Base-by-base conservation (phyloP, 2,797 vertebrate species). In the Allobates femoralis region DNA sequence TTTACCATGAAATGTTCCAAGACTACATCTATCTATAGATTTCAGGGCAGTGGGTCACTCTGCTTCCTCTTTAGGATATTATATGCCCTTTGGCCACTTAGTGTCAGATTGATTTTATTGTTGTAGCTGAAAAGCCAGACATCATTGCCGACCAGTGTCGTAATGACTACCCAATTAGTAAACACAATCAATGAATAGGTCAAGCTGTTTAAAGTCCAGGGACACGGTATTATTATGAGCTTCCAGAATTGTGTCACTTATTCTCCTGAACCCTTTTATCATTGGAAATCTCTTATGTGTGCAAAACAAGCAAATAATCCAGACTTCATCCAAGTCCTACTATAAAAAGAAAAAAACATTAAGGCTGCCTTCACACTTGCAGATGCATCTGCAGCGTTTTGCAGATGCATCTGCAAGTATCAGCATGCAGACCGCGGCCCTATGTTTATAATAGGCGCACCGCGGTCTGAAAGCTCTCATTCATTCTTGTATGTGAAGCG, bases 151-250 rank as follows among this genome's bases (percentile, higher is more conserved):
- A 88, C 85, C 76, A 32, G 87, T 90, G 89, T 85, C 88, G 87
- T 90, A 89, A 85, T 89, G 86, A 93, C 30, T 83, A 89, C 83
- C 93, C 93, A 94, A 95, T 94, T 95, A 95, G 92, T 91, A 90
- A 93, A 90, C 69, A 88, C 67, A 81, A 90, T 94, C 94, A 92
- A 92, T 92, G 90, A 91, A 90, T 34, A 93, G 93, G 93, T 94
- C 92, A 87, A 87, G 83, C 85, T 92, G 86, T 75, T 28, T 82
- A 12, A 73, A 23, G 90, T 88, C 88, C 87, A 86, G 51, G 89
- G 46, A 81, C 62, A 85, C 56, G 88, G 50, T 92, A 81, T 16
- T 23, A 90, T 85, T 86, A 74, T 85, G 88, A 86, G 56, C 34
- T 55, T 91, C 88, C 89, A 89, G 88, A 84, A 91, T 83, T 89